phyloP scores from a whole-genome alignment of 2,888 invertebrate genomes.

The Ptychoptera contaminata region DNA sequence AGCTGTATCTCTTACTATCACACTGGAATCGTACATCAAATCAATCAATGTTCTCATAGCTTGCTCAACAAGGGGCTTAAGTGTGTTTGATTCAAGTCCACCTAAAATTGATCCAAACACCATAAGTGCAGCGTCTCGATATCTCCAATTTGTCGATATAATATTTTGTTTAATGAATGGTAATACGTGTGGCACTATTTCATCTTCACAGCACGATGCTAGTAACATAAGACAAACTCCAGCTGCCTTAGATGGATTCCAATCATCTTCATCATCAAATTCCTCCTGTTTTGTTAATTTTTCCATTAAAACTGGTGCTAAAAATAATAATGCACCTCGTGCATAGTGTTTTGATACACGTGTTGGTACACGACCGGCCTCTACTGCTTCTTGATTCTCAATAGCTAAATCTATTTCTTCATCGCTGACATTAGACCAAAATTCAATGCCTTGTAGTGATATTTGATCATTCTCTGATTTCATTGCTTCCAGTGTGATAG shows the following conservation, averaged over 20 bases:
- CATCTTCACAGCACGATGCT: slow-evolving; percentile 93
- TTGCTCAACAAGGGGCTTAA: slow-evolving; percentile 88
- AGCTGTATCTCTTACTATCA: slow-evolving; percentile 90
- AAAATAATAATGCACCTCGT: slow-evolving; percentile 89
- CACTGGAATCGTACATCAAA: slow-evolving; percentile 85
- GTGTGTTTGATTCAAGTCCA: slow-evolving; percentile 70
- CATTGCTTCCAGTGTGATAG: slow-evolving; percentile 97
- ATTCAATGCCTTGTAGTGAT: slow-evolving; percentile 96
- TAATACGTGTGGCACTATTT: slow-evolving; percentile 86
- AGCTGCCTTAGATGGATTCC: slow-evolving; percentile 99
- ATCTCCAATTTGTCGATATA: slow-evolving; percentile 81
- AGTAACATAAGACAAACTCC: slow-evolving; percentile 97
- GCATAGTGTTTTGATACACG: slow-evolving; percentile 92
- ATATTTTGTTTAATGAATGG: slow-evolving; percentile 96
- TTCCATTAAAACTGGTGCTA: slow-evolving; percentile 86
- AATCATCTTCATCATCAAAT: slow-evolving; percentile 94
- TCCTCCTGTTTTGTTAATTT: slow-evolving; percentile 95
- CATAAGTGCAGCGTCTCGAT: slow-evolving; percentile 94
- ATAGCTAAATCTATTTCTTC: slow-evolving; percentile 94
- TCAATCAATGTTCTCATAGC: slow-evolving; percentile 93
- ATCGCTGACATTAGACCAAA: slow-evolving; percentile 99
- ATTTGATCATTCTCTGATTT: slow-evolving; percentile 92
- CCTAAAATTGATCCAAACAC: slow-evolving; percentile 91
- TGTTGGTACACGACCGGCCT: slow-evolving; percentile 84
- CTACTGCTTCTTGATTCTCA: slow-evolving; percentile 86